A percentile compares a stretch with the other conserved stretches of the same genome.
Evolutionary conservation across 2,113 vertebrate species (phyloP).

Genomic region (Paratilapia polleni): DNA sequence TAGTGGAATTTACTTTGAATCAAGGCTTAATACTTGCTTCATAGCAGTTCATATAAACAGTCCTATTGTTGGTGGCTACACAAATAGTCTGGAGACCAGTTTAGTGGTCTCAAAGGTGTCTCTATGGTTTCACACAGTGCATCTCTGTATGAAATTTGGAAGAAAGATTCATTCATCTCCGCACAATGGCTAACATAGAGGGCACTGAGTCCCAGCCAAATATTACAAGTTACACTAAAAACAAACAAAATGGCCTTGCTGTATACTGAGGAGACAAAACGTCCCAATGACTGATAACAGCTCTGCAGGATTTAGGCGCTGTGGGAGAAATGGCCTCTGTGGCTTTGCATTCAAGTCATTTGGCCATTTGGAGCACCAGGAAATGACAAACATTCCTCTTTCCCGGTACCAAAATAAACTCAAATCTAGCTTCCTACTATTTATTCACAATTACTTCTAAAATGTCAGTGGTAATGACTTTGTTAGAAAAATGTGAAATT

Average conservation of each 20-base stretch:
- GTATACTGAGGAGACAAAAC: conserved; percentile 45
- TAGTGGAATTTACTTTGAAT: not conserved
- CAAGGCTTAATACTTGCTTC: not conserved
- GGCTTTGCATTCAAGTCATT: conserved; percentile 58
- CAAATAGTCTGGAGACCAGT: conserved; percentile 4
- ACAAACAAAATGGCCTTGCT: conserved; percentile 54
- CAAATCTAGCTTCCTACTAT: conserved; percentile 11
- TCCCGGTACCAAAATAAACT: conserved; percentile 72
- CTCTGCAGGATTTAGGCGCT: conserved; percentile 33
- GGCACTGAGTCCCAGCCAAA: conserved; percentile 55
- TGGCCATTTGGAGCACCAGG: conserved; percentile 67
- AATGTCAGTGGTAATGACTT: not conserved
- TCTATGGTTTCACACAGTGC: conserved; percentile 56
- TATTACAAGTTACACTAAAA: conserved; percentile 60
- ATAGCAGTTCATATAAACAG: not conserved
- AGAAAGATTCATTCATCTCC: conserved; percentile 64
- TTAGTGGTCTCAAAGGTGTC: conserved; percentile 49
- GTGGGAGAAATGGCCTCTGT: conserved; percentile 48
- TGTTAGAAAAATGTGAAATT: conserved; percentile 10
- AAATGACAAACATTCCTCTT: conserved; percentile 76
- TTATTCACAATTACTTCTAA: not conserved
- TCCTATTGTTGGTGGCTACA: not conserved
- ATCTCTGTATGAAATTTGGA: conserved; percentile 58
- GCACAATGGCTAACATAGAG: conserved; percentile 65
- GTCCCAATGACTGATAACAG: conserved; percentile 53